Evolutionary conservation across 2,113 vertebrate genomes (phyloP), one percentile per base, ranked within the genome.

Genomic region (Strigops habroptila): DNA sequence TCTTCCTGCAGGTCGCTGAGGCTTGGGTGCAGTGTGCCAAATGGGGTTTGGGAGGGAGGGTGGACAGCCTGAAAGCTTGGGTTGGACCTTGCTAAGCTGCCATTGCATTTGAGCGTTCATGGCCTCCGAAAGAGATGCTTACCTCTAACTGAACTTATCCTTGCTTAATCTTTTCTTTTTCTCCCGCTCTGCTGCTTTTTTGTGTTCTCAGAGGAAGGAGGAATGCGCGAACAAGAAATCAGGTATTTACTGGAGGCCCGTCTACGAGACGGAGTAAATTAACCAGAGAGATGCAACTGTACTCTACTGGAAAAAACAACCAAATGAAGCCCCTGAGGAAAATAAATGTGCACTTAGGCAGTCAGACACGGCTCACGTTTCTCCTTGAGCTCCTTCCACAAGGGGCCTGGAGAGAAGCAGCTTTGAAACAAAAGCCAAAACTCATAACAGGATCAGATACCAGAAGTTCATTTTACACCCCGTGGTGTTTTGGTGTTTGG

Each of bases 131-230:
- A 96, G 92, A 97, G 95, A 97, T 98, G 97, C 97, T 98, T 95
- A 96, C 96, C 95, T 98, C 98, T 98, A 98, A 99, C 98, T 97
- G 98, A 98, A 98, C 98, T 99, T 98, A 98, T 96, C 98, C 97
- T 98, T 98, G 98, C 98, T 97, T 99, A 98, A 98, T 98, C 98
- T 98, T 93, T 97, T 98, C 98, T 98, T 97, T 98, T 98, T 96
- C 96, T 98, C 98, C 98, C 93, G 95, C 98, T 98, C 97, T 98
- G 98, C 98, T 97, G 98, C 98, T 98, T 98, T 98, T 95, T 94
- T 98, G 97, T 98, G 97, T 98, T 98, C 97, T 98, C 99, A 99
- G 99, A 99, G 99, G 99, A 98, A 99, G 99, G 99, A 99, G 99
- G 98, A 99, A 99, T 99, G 98, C 99, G 82, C 99, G 99, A 97